Conservation (phyloP, 35 echinoderm and acorn worm genomes). For the Hemicentrotus pulcherrimus region DNA sequence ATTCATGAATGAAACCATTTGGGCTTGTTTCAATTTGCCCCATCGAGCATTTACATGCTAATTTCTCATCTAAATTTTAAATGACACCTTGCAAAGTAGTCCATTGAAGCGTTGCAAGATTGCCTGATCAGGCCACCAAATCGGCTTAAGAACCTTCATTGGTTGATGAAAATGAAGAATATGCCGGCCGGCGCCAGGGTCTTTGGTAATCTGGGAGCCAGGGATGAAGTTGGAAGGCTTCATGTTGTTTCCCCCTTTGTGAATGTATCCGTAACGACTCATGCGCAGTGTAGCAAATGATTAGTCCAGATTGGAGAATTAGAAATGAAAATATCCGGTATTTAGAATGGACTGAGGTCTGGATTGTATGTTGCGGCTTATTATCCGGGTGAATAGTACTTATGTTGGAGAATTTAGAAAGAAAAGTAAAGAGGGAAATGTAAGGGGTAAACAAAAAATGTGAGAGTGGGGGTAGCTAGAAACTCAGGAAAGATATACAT, state of each 20-base stretch:
- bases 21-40: not conserved
- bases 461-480: too few relatives aligned
- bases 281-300: not conserved
- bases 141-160: not conserved
- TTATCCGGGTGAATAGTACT: not conserved
- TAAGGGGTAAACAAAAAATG: too few relatives aligned
- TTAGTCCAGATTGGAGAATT: not conserved
- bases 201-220: not conserved
- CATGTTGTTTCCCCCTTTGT: not conserved
- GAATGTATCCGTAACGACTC: not conserved
- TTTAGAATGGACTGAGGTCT: not conserved
- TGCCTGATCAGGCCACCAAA: not conserved
- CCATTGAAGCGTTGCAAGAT: not conserved
- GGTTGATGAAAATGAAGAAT: not conserved
- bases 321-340: not conserved
- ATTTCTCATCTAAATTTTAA: not conserved
- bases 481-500: too few relatives aligned
- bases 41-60: not conserved
- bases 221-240: not conserved
- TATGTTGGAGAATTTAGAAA: too few relatives aligned
- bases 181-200: not conserved
- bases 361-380: not conserved
- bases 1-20: not conserved
- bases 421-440: too few relatives aligned
- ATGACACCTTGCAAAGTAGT: not conserved